Base-by-base conservation (phyloP, 64 coral and sea anemone genomes). In the Hydrozoanthus tunicans region DNA sequence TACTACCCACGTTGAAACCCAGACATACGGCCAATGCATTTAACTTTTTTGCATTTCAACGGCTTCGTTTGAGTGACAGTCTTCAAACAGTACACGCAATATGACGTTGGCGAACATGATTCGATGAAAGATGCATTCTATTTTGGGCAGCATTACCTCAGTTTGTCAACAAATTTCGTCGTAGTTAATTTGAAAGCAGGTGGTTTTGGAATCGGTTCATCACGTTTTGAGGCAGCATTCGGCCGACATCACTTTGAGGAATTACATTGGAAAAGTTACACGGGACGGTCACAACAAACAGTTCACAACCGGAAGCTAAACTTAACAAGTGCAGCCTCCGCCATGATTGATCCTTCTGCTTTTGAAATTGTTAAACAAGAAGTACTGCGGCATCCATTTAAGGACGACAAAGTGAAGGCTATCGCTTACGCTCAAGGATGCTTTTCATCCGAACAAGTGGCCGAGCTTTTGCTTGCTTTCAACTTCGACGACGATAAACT, bases 371-470 rank as follows among this genome's bases (percentile, higher is more conserved):
- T 97, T 6, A 97, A 94, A 64, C 76, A 91, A 82, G 95, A 97
- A 83, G 95, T 97, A 1, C 90, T 88, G 23, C 95, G 95, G 53
- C 95, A 94, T 63, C 92, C 95, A 11, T 92, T 81, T 25, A 90
- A 91, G 14, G 95, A 97, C 53, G 83, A 97, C 80, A 97, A 97
- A 82, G 79, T 97, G 23, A 93, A 91, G 90, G 95, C 95, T 3
- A 92, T 97, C 12, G 92, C 91, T 56, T 97, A 94, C 84, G 95
- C 92, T 24, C 95, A 97, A 59, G 95, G 95, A 68, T 72, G 81
- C 56, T 94, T 97, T 20, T 97, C 93, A 69, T 90, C 95, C 13
- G 95, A 97, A 32, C 95, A 97, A 97, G 85, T 97, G 8, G 85
- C 80, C 68, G 92, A 97, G 17, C 61, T 97, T 58, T 51, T 97